A percentile compares a stretch with the other conserved stretches of the same genome.
Conservation (phyloP, 1,140 invertebrate species). For the Laupala kohalensis region DNA sequence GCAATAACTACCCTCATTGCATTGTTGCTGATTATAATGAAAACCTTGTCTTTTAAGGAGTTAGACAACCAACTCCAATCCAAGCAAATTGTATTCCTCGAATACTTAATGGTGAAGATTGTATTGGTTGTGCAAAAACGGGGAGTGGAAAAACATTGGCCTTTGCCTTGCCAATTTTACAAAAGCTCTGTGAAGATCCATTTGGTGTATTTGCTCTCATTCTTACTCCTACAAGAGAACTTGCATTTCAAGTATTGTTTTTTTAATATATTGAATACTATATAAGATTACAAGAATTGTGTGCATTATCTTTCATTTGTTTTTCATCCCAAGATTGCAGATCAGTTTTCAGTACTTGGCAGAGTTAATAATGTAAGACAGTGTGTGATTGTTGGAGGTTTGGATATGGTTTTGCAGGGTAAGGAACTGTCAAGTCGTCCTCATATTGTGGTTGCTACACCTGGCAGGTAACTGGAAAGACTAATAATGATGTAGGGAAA, state of each 20-base stretch:
- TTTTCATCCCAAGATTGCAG: slow-evolving; percentile 70
- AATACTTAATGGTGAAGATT: slow-evolving; percentile 72
- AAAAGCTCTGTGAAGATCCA: slow-evolving; percentile 80
- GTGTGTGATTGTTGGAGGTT: slow-evolving; percentile 79
- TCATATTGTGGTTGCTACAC: slow-evolving; percentile 89
- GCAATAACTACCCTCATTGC: neutral
- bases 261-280: too few relatives aligned
- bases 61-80: slow-evolving; percentile 71
- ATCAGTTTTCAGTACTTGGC: slow-evolving; percentile 81
- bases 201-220: slow-evolving; percentile 92
- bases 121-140: slow-evolving; percentile 92
- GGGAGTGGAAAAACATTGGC: slow-evolving; percentile 96
- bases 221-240: slow-evolving; percentile 88
- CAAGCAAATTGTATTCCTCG: slow-evolving; percentile 68
- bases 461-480: slow-evolving; percentile 63
- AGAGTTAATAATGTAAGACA: slow-evolving; percentile 72
- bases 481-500: too few relatives aligned
- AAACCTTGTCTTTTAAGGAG: slow-evolving; percentile 36
- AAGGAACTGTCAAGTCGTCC: slow-evolving; percentile 72
- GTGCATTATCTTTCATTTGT: neutral
- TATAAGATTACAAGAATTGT: too few relatives aligned
- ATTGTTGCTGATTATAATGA: neutral
- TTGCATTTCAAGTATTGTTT: slow-evolving; percentile 75
- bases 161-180: slow-evolving; percentile 90
- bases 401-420: slow-evolving; percentile 84